Conservation (phyloP, 2,888 invertebrate genomes). For the Hipparchia semele region DNA sequence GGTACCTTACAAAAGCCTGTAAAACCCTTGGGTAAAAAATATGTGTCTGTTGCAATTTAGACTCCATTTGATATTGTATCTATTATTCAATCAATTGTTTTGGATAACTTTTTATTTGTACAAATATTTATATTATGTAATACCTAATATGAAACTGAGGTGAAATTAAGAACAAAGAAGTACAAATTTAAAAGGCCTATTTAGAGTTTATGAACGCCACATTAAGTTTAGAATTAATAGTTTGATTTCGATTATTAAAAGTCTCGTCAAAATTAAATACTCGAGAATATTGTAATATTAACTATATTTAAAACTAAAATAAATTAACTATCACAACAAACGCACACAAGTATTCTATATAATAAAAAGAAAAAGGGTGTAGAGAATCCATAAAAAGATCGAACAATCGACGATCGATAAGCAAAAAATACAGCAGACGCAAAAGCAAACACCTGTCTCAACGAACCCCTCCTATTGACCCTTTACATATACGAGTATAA, state of each 20-base stretch:
- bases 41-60: slow-evolving; percentile 6
- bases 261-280: too few relatives aligned
- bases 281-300: not conserved
- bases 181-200: not conserved
- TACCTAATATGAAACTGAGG: too few relatives aligned
- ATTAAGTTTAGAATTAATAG: too few relatives aligned
- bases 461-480: slow-evolving; percentile 33
- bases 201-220: too few relatives aligned
- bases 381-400: slow-evolving; percentile 33
- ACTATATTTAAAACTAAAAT: not conserved
- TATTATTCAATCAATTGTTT: not conserved
- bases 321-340: slow-evolving; percentile 33
- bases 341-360: slow-evolving; percentile 28
- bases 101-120: not conserved
- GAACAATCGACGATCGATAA: slow-evolving; percentile 34
- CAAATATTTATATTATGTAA: too few relatives aligned
- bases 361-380: slow-evolving; percentile 22
- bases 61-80: not conserved
- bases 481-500: slow-evolving; percentile 29
- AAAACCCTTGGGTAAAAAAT: not conserved
- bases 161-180: not conserved
- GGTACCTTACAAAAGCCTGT: not conserved
- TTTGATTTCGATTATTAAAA: too few relatives aligned
- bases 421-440: slow-evolving; percentile 31
- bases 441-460: slow-evolving; percentile 35